These are phyloP conservation scores for Lycodopsis pacificus DNA, from an alignment of 2,797 vertebrate genomes.

Conservation along the genomic window DNA sequence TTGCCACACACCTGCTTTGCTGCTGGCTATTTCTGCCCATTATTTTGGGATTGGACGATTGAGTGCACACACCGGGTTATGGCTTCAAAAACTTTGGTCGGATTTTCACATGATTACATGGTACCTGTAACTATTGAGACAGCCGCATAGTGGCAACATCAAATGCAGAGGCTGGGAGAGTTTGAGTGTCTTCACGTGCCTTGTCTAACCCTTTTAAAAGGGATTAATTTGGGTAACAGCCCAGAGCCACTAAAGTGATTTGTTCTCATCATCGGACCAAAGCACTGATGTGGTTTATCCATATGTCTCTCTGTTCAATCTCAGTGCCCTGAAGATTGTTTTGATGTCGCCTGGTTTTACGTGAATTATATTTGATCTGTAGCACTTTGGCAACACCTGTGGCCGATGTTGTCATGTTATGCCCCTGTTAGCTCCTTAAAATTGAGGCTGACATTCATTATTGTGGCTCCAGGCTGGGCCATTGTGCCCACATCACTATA, in stretches of 20 bases:
- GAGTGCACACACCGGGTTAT: slow-evolving; percentile 10
- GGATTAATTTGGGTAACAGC: slow-evolving; percentile 62
- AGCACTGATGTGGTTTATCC: slow-evolving; percentile 41
- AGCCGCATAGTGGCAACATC: slow-evolving; percentile 18
- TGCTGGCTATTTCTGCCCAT: slow-evolving; percentile 43
- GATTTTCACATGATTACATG: slow-evolving; percentile 32
- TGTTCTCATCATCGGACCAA: slow-evolving; percentile 47
- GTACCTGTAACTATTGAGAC: slow-evolving; percentile 17
- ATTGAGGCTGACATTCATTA: slow-evolving; percentile 42
- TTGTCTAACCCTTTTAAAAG: slow-evolving; percentile 64
- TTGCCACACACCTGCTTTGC: slow-evolving; percentile 46
- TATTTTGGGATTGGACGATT: slow-evolving; percentile 41
- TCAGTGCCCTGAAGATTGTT: slow-evolving; percentile 39
- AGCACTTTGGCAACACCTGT: slow-evolving; percentile 43
- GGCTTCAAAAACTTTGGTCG: neutral
- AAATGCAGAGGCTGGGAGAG: slow-evolving; percentile 32
- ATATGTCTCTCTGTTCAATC: slow-evolving; percentile 38
- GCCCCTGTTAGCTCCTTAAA: slow-evolving; percentile 24
- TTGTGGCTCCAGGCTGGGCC: slow-evolving; percentile 46
- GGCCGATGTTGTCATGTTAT: slow-evolving; percentile 11
- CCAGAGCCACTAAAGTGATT: slow-evolving; percentile 45
- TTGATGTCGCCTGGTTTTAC: slow-evolving; percentile 43
- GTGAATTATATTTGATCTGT: slow-evolving; percentile 41
- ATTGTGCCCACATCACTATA: slow-evolving; percentile 38
- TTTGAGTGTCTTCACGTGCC: slow-evolving; percentile 30